Conservation (phyloP, 1,140 invertebrate genomes). For the Ceratosolen solmsi region DNA sequence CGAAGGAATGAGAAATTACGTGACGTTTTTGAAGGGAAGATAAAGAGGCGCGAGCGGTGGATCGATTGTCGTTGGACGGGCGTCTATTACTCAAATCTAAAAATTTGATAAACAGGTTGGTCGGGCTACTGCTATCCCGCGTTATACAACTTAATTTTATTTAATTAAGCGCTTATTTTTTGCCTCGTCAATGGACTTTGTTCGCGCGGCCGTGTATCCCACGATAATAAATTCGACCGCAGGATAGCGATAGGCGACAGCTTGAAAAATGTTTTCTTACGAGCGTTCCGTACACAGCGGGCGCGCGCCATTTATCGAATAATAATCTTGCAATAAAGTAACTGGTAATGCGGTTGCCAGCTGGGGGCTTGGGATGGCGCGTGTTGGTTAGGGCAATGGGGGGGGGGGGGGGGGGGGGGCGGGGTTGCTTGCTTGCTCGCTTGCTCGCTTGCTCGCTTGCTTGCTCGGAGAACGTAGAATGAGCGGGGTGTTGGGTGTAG, state of each 20-base stretch:
- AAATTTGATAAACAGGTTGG: background rate
- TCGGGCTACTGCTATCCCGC: too few relatives aligned
- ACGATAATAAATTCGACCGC: conserved; percentile 39
- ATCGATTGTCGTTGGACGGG: background rate
- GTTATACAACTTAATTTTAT: conserved; percentile 17
- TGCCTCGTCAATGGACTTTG: background rate
- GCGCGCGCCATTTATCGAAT: conserved; percentile 10
- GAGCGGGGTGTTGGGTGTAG: background rate
- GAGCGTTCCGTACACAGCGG: background rate
- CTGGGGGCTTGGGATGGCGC: too few relatives aligned
- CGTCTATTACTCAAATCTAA: background rate
- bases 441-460: too few relatives aligned
- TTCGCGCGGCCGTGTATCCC: background rate
- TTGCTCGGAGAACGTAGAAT: too few relatives aligned
- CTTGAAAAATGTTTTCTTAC: conserved; percentile 24
- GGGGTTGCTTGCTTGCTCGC: too few relatives aligned
- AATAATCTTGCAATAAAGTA: conserved; percentile 30
- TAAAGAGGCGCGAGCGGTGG: background rate
- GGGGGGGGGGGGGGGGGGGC: too few relatives aligned
- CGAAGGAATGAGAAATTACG: too few relatives aligned
- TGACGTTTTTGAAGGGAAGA: background rate
- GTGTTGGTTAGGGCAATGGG: too few relatives aligned
- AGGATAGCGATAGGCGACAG: background rate
- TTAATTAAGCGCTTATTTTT: conserved; percentile 24
- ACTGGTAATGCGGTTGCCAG: too few relatives aligned